Evolutionary conservation across 2,797 vertebrate species (phyloP).

Genomic region (Enteromius trimaculatus): DNA sequence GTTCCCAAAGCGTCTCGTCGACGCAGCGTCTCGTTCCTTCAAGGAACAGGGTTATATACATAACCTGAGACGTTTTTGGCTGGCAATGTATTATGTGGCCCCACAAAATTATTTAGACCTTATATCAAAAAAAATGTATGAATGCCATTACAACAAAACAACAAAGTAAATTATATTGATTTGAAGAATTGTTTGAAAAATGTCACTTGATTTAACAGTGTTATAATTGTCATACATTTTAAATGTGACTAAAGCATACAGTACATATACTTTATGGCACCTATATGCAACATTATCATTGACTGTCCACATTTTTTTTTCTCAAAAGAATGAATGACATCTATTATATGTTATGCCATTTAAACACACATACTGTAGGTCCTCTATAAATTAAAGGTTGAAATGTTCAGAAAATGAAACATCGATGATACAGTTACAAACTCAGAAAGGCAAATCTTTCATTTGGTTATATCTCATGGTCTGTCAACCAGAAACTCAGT

Average conservation of each 20-base stretch:
- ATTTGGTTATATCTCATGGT: constrained; percentile 54
- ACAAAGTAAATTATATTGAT: too few relatives aligned
- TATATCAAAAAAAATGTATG: too few relatives aligned
- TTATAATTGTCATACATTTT: neutral
- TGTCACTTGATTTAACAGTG: neutral
- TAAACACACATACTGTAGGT: neutral
- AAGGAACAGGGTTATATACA: too few relatives aligned
- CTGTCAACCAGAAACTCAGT: constrained; percentile 49
- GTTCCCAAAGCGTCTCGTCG: too few relatives aligned
- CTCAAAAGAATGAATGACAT: neutral
- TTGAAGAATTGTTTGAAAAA: too few relatives aligned
- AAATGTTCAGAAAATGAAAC: constrained; percentile 1
- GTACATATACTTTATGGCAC: neutral
- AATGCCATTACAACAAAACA: too few relatives aligned
- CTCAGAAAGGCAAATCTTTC: neutral
- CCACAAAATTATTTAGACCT: too few relatives aligned
- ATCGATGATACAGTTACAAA: neutral
- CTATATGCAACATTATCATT: neutral
- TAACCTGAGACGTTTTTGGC: too few relatives aligned
- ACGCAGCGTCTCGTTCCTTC: too few relatives aligned
- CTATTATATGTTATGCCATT: neutral
- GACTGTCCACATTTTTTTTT: neutral
- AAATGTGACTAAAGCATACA: neutral
- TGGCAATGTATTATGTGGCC: too few relatives aligned
- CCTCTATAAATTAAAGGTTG: neutral